Evolutionary conservation across 2,113 vertebrate species (phyloP), one percentile per base, ranked within the genome.

Genomic region (Bubo blakistoni): DNA sequence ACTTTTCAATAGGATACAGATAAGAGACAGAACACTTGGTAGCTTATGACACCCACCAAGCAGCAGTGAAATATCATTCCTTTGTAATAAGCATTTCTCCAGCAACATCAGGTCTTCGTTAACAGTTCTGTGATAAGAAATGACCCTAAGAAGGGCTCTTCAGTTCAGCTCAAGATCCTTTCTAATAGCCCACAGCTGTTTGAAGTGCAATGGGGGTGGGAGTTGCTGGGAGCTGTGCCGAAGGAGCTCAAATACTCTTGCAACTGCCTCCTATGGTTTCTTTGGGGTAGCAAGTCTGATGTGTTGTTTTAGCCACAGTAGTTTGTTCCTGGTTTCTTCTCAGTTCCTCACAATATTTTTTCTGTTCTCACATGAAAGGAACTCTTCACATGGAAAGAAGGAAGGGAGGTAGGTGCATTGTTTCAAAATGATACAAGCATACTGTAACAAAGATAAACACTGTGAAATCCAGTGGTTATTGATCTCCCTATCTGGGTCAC

Each of bases 141-240:
- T 70, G 54, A 92, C 66, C 72, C 61, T 81, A 77, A 94, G 73
- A 88, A 88, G 58, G 74, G 21, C 15, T 86, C 84, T 78, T 83
- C 47, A 16, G 7, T 91, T 97, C 67, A 16, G 16, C 93, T 94
- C 62, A 82, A 69, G 79, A 62, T 86, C 71, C 84, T 88, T 88
- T 74, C 81, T 95, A 97, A 98, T 73, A 95, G 88, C 72, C 40
- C 92, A 62, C 86, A 97, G 96, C 95, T 98, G 93, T 95, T 51
- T 76, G 95, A 92, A 82, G 47, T 27, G 69, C 10, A 7, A 67
- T 81, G 73, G 59, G 47, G 24, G 25, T 78, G 88, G 86, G 87
- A 94, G 84, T 34, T 86, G 76, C 72, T 40, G 57, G 67, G 49
- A 94, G 87, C 81, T 52, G 36, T 30, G 46, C 59, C 80, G 55